Evolutionary conservation across 2,888 invertebrate genomes (phyloP), one percentile per base, ranked within the genome.

Genomic region (Alcis repandata): DNA sequence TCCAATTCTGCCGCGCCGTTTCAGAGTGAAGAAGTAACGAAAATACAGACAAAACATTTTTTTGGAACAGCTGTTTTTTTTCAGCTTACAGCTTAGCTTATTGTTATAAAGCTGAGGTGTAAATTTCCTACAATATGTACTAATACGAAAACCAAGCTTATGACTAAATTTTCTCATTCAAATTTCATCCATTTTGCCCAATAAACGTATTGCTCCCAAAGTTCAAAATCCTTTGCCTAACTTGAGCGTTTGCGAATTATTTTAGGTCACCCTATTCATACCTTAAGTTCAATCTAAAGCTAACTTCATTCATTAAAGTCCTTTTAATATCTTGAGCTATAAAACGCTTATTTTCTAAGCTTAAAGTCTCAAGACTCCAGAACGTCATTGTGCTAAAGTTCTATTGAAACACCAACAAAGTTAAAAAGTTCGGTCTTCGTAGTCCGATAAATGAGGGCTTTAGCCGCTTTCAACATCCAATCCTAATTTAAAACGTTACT

Each of bases 331-430:
- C 20, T 53, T 57, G 51, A 68, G 64, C 69, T 48, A 57, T 67
- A 58, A 62, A 71, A 67, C 66, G 73, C 60, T 73, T 71, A 69
- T 69, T 70, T 69, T 69, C 66, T 66, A 73, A 70, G 71, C 62
- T 53, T 61, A 56, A 69, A 68, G 53, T 67, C 62, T 41, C 58
- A 43, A 49, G 53, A 15, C 53, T 41, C 54, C 11, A 32, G 52
- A 63, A 69, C 67, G 66, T 69, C 72, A 77, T 78, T 78, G 77
- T 77, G 71, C 59, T 58, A 38, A 70, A 71, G 60, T 71, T 43
- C 59, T 65, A 74, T 69, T 65, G 70, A 67, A 75, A 69, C 69
- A 69, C 68, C 66, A 68, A 72, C 72, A 72, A 79, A 75, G 73
- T 79, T 75, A 66, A 69, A 51, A 71, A 77, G 67, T 74, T 71